phyloP scores from a whole-genome alignment of 2,113 vertebrate genomes.

The Apus apus region DNA sequence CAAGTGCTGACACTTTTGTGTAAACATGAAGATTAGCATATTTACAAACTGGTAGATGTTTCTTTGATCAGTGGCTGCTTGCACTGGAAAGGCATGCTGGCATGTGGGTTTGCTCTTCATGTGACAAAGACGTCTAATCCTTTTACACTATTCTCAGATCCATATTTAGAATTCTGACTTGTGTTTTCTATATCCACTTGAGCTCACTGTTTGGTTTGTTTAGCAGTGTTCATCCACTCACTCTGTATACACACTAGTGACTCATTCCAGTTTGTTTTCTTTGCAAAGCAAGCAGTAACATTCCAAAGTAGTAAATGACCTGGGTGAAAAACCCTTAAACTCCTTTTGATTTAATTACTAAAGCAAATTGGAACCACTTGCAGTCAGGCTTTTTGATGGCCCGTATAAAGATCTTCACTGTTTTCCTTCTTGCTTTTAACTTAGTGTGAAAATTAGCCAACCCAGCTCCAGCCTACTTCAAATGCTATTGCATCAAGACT shows the following conservation, averaged over 20 bases:
- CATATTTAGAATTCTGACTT: slow-evolving; percentile 78
- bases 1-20: slow-evolving; percentile 79
- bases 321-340: slow-evolving; percentile 85
- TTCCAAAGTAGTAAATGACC: slow-evolving; percentile 88
- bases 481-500: neutral
- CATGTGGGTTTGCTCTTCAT: slow-evolving; percentile 67
- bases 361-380: slow-evolving; percentile 94
- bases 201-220: slow-evolving; percentile 73
- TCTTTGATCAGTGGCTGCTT: slow-evolving; percentile 79
- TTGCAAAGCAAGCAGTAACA: slow-evolving; percentile 78
- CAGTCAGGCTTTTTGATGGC: slow-evolving; percentile 83
- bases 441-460: slow-evolving; percentile 65
- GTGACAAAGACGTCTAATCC: slow-evolving; percentile 79
- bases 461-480: neutral
- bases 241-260: slow-evolving; percentile 60
- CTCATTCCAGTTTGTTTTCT: slow-evolving; percentile 76
- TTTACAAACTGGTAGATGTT: slow-evolving; percentile 77
- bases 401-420: slow-evolving; percentile 78
- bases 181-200: slow-evolving; percentile 74
- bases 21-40: slow-evolving; percentile 84
- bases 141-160: slow-evolving; percentile 77
- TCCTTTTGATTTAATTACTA: slow-evolving; percentile 90
- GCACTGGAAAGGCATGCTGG: slow-evolving; percentile 69
- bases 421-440: slow-evolving; percentile 71
- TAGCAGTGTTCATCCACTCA: slow-evolving; percentile 61